These are phyloP conservation scores for Lampris megalopsis DNA, from an alignment of 2,113 vertebrate genomes.

Conservation along the genomic window DNA sequence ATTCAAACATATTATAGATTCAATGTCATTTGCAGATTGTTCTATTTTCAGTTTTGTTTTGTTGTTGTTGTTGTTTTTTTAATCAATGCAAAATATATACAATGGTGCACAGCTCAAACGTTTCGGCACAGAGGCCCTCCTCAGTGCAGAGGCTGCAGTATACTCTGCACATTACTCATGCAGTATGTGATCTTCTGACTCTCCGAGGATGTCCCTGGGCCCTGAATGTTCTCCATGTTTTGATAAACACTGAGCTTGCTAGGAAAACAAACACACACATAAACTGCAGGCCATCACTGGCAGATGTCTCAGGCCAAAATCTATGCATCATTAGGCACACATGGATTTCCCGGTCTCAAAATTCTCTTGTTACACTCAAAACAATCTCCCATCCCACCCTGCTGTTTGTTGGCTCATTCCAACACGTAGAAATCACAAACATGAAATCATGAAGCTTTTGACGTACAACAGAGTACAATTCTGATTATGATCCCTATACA, in stretches of 20 bases:
- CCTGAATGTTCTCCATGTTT: neutral
- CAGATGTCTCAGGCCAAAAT: neutral
- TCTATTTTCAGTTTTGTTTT: neutral
- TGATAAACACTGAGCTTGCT: neutral
- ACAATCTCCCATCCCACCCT: neutral
- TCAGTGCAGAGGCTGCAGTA: neutral
- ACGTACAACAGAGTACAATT: constrained; percentile 24
- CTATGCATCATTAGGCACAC: neutral
- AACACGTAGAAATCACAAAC: neutral
- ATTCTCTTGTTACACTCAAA: neutral
- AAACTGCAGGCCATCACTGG: constrained; percentile 5
- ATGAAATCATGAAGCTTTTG: neutral
- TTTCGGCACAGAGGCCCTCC: neutral
- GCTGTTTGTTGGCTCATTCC: neutral
- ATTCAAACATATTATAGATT: too few relatives aligned
- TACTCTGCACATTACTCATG: neutral
- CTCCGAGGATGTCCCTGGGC: neutral
- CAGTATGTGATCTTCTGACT: neutral
- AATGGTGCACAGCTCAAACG: neutral
- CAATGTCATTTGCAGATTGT: neutral
- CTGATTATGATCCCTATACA: constrained; percentile 15
- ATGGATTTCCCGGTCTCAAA: neutral
- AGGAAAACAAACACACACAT: neutral
- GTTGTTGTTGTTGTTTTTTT: neutral
- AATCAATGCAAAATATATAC: neutral